These are phyloP conservation scores for Dendronephthya gigantea DNA, from an alignment of 64 coral and sea anemone genomes.

Conservation along the genomic window DNA sequence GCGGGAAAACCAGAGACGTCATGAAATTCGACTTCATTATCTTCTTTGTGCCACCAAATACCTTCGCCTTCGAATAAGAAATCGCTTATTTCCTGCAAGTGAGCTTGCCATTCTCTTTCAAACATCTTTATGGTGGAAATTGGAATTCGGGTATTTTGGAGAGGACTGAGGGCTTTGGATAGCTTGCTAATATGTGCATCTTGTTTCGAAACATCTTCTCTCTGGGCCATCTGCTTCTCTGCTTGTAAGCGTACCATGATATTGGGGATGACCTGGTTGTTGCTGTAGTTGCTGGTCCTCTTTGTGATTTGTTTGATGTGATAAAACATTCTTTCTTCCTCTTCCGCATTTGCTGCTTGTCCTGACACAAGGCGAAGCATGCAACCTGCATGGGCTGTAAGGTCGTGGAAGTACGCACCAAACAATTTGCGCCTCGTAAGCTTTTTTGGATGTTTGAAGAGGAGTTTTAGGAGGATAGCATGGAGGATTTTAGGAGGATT, in stretches of 20 bases:
- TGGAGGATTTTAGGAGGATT: background rate
- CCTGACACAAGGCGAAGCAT: conserved; percentile 22
- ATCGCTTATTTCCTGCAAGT: conserved; percentile 37
- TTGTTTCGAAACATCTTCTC: conserved; percentile 11
- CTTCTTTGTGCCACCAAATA: conserved; percentile 37
- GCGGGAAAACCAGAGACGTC: conserved; percentile 2
- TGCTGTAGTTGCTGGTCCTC: background rate
- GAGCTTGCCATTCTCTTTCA: conserved; percentile 36
- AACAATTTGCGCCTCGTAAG: conserved; percentile 1
- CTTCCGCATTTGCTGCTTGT: conserved; percentile 23
- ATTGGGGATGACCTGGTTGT: background rate
- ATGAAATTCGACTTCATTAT: conserved; percentile 36
- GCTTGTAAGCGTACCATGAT: conserved; percentile 19
- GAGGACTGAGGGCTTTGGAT: conserved; percentile 22
- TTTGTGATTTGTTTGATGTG: conserved; percentile 2
- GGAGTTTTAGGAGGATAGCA: background rate
- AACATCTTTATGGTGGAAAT: conserved; percentile 19
- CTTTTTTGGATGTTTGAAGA: background rate
- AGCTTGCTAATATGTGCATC: conserved; percentile 20
- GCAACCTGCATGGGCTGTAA: background rate
- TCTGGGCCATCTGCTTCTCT: conserved; percentile 18
- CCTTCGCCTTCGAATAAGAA: conserved; percentile 38
- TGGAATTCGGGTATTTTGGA: conserved; percentile 33
- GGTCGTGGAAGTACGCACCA: background rate
- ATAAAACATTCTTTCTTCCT: background rate